Evolutionary conservation across 1,140 invertebrate species (phyloP), one percentile per base, ranked within the genome.

Genomic region (Watersipora subatra): DNA sequence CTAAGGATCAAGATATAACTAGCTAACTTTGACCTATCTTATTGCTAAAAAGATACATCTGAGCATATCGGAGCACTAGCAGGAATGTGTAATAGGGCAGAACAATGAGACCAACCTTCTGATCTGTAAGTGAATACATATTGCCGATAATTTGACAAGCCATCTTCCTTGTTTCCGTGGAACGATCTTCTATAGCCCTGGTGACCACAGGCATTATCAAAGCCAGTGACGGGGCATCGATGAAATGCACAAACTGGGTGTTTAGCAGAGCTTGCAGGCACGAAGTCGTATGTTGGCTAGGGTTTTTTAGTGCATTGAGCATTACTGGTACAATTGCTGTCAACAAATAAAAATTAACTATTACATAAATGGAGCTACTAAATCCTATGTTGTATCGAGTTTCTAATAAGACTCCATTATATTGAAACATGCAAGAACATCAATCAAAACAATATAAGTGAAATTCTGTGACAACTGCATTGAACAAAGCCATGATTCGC

Each of bases 191-290:
- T 78, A 99, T 97, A 3, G 95, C 95, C 70, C 96, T 82, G 78
- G 97, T 90, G 22, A 99, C 92, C 0, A 99, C 94, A 0, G 96
- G 96, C 95, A 99, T 99, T 68, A 99, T 98, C 19, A 99, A 83
- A 66, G 97, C 95, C 2, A 99, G 83, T 0, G 95, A 99, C 0
- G 96, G 94, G 2, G 97, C 92, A 81, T 99, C 97, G 70, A 99
- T 97, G 77, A 98, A 97, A 81, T 99, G 96, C 56, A 99, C 93
- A 82, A 99, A 99, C 78, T 97, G 92, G 0, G 94, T 99, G 75
- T 97, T 91, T 19, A 99, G 79, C 26, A 99, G 83, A 1, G 89
- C 93, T 75, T 94, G 90, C 1, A 98, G 81, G 80, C 92, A 95
- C 3, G 84, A 85, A 1, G 90, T 91, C 0, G 96, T 99, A 79